These are phyloP conservation scores for Bugulina stolonifera DNA, from an alignment of 2,888 invertebrate species.

Conservation along the genomic window DNA sequence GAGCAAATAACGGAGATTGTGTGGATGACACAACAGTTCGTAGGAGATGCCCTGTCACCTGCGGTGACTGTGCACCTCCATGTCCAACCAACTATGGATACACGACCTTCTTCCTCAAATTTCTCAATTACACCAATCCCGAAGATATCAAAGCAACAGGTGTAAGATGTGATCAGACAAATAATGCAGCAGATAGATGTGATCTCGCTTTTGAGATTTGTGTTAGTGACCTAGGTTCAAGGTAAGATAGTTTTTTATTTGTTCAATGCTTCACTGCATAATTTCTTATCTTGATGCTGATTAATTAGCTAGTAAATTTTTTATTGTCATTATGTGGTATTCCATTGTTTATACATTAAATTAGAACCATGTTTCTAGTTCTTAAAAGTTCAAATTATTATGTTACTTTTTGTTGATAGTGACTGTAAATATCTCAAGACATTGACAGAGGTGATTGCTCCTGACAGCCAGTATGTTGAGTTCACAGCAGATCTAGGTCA, in stretches of 20 bases:
- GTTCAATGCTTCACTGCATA: too few relatives aligned
- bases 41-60: not conserved
- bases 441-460: not conserved
- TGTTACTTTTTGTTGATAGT: not conserved
- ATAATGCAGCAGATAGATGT: not conserved
- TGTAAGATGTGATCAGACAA: not conserved
- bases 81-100: not conserved
- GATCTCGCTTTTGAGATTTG: slow-evolving; percentile 1
- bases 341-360: too few relatives aligned
- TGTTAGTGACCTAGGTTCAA: slow-evolving; percentile 5
- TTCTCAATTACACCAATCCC: slow-evolving; percentile 17
- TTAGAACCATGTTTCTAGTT: too few relatives aligned
- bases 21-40: not conserved
- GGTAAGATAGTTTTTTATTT: too few relatives aligned
- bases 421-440: not conserved
- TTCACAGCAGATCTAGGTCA: slow-evolving; percentile 9
- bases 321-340: too few relatives aligned
- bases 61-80: not conserved
- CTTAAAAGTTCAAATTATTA: not conserved
- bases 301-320: too few relatives aligned
- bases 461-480: not conserved
- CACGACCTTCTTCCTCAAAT: not conserved
- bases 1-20: not conserved
- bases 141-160: slow-evolving; percentile 12
- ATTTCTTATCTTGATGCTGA: too few relatives aligned